A percentile compares a stretch with the other conserved stretches of the same genome.
Conservation (phyloP, 30 jellyfish, hydroid and myxozoan genomes). For the Catostylus mosaicus region DNA sequence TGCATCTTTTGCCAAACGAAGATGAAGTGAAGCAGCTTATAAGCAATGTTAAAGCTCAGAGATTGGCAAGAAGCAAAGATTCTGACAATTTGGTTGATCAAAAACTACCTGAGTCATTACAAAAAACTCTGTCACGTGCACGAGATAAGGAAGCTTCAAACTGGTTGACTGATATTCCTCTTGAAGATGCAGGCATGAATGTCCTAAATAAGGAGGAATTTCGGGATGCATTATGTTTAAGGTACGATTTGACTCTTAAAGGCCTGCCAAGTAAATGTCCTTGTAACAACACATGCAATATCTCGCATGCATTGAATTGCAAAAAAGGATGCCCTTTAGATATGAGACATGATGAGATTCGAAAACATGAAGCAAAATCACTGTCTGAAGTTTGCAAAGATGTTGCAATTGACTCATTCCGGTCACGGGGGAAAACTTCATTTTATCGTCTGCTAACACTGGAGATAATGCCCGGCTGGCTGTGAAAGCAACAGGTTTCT, state of each 20-base stretch:
- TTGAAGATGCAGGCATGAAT: slow-evolving; percentile 33
- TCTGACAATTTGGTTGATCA: slow-evolving; percentile 1
- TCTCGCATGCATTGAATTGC: slow-evolving; percentile 20
- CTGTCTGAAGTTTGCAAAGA: slow-evolving; percentile 30
- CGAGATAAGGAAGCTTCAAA: slow-evolving; percentile 24
- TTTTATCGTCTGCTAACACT: slow-evolving; percentile 27
- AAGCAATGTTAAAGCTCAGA: slow-evolving; percentile 14
- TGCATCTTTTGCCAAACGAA: slow-evolving; percentile 26
- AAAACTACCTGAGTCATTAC: slow-evolving; percentile 9
- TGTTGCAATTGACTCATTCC: slow-evolving; percentile 32
- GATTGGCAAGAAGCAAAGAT: slow-evolving; percentile 20
- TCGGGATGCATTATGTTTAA: slow-evolving; percentile 34
- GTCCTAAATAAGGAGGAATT: slow-evolving; percentile 23
- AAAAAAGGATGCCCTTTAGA: slow-evolving; percentile 13
- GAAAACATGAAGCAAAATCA: slow-evolving; percentile 32
- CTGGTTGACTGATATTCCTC: slow-evolving; percentile 34
- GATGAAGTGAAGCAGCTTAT: slow-evolving; percentile 18
- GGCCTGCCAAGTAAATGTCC: slow-evolving; percentile 38
- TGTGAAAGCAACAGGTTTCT: slow-evolving; percentile 32
- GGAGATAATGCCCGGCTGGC: slow-evolving; percentile 45
- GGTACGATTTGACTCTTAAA: slow-evolving; percentile 36
- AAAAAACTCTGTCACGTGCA: slow-evolving; percentile 14
- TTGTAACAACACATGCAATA: slow-evolving; percentile 22
- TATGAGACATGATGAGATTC: slow-evolving; percentile 29
- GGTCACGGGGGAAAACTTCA: slow-evolving; percentile 31